Conservation (phyloP, 1,140 invertebrate genomes). For the Drosophila orosa region DNA sequence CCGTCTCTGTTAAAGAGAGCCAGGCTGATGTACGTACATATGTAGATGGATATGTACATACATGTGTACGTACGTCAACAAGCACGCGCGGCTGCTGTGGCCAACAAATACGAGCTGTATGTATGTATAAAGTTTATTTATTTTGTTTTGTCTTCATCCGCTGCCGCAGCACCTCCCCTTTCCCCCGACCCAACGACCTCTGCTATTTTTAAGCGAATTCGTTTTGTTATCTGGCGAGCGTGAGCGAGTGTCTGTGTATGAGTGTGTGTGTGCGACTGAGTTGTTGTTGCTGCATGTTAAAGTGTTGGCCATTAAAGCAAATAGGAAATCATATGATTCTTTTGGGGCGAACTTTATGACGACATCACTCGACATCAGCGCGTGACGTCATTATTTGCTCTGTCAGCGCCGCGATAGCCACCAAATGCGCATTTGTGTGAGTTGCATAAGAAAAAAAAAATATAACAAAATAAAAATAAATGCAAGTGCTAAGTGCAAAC, state of each 20-base stretch:
- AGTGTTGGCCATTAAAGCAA: conserved; percentile 50
- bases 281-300: conserved; percentile 30
- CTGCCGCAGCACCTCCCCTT: background rate
- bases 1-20: conserved; percentile 8
- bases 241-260: background rate
- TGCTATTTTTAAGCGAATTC: conserved; percentile 60
- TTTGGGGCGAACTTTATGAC: conserved; percentile 46
- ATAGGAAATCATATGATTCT: conserved; percentile 66
- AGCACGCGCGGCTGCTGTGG: conserved; percentile 55
- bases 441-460: conserved; percentile 62
- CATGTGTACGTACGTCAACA: conserved; percentile 41
- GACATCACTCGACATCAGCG: conserved; percentile 30
- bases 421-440: conserved; percentile 56
- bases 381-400: conserved; percentile 57
- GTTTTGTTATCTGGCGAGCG: conserved; percentile 45
- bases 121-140: conserved; percentile 47
- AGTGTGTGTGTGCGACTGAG: conserved; percentile 3
- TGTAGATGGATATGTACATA: conserved; percentile 7
- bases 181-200: conserved; percentile 25
- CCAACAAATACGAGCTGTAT: conserved; percentile 54
- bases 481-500: conserved; percentile 56
- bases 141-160: conserved; percentile 52
- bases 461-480: conserved; percentile 25
- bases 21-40: conserved; percentile 7
- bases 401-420: background rate